Evolutionary conservation across 37 sponge, comb jelly and placozoan species (phyloP), one percentile per base, ranked within the genome.

Genomic region (Agelas oroides): DNA sequence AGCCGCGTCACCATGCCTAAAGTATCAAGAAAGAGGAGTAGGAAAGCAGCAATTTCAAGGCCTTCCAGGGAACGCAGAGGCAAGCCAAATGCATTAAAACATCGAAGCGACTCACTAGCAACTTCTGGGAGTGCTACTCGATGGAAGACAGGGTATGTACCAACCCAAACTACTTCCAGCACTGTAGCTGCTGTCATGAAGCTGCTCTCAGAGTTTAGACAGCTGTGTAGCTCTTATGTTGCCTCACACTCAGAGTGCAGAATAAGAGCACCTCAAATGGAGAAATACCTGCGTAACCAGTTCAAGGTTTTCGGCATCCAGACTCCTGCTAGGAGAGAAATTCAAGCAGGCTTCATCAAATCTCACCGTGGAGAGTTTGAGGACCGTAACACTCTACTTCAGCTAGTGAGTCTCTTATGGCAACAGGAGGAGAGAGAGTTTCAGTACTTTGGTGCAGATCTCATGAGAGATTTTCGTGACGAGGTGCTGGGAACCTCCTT

Each of bases 251-350:
- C 74, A 73, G 74, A 73, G 56, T 73, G 74, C 56, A 52, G 19
- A 8, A 57, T 59, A 37, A n/a, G 84, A 59, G 88, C 85, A n/a
- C 70, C 53, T 21, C 14, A 21, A 19, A 92, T 92, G 69, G 30
- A 56, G 23, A 74, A 83, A 62, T 92, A 92, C 75, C 71, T 92
- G 88, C 54, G 92, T 21, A 79, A 78, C 59, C 79, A 92, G 69
- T 92, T 92, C 65, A 39, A 31, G 14, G 87, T 88, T 73, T 92
- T 73, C 39, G 92, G 92, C 3, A 34, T 91, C 24, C 86, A 81
- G 61, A 54, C 82, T 14, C 87, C 91, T 19, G 25, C 38, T 27
- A 73, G 86, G 58, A 38, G 81, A 5, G 21, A 28, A 11, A 55
- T 86, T 1, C 77, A 81, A 70, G 75, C 59, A 24, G 63, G 60